Conservation (phyloP, 2,797 vertebrate species). For the Tiaroga cobitis region DNA sequence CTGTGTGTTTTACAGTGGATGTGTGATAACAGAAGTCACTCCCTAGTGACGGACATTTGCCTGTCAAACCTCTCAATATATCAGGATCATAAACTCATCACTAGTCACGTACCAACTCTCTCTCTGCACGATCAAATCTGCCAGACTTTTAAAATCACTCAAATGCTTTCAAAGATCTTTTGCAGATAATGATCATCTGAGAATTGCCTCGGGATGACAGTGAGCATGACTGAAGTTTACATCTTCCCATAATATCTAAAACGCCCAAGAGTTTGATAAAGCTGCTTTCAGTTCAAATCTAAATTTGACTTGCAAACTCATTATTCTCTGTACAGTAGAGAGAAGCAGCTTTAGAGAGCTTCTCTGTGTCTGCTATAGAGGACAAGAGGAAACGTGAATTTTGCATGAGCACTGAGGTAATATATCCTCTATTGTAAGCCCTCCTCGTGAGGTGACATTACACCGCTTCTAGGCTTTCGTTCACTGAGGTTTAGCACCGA, state of each 20-base stretch:
- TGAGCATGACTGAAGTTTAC: not conserved
- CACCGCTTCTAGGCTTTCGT: constrained; percentile 37
- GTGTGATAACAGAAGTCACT: not conserved
- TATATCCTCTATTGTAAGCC: constrained; percentile 43
- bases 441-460: constrained; percentile 41
- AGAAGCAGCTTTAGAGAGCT: constrained; percentile 7
- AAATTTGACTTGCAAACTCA: constrained; percentile 42
- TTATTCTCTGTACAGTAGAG: not conserved
- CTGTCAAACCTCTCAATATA: not conserved
- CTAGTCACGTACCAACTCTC: not conserved
- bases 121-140: not conserved
- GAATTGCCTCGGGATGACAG: not conserved
- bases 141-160: not conserved
- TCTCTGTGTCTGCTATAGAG: not conserved
- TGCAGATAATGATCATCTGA: not conserved
- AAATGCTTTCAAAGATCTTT: not conserved
- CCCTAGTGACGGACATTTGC: not conserved
- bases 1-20: not conserved
- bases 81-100: not conserved
- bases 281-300: not conserved
- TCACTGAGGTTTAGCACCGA: constrained; percentile 21
- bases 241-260: not conserved
- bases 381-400: constrained; percentile 45
- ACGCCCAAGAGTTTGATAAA: not conserved
- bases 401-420: constrained; percentile 51